Conservation (phyloP, 2,888 invertebrate species). For the Platycheirus albimanus region DNA sequence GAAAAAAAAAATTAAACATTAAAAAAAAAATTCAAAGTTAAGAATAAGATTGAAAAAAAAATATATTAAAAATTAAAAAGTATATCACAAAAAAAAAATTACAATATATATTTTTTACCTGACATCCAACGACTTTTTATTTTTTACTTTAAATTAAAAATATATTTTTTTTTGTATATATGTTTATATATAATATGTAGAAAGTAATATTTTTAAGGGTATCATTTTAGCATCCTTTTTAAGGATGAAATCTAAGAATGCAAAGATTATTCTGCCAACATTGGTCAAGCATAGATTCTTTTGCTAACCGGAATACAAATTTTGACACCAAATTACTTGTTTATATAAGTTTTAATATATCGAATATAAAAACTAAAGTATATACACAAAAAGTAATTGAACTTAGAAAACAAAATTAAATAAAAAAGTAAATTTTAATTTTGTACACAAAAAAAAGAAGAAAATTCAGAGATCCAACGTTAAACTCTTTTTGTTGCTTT, state of each 20-base stretch:
- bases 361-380: slow-evolving; percentile 32
- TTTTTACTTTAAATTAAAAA: slow-evolving; percentile 57
- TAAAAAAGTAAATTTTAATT: slow-evolving; percentile 40
- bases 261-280: slow-evolving; percentile 57
- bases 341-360: slow-evolving; percentile 26
- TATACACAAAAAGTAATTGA: slow-evolving; percentile 73
- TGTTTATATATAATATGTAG: slow-evolving; percentile 5
- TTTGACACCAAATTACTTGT: slow-evolving; percentile 43
- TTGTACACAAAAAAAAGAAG: slow-evolving; percentile 57
- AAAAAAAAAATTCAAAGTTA: slow-evolving; percentile 39
- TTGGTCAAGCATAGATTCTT: slow-evolving; percentile 47
- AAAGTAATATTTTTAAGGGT: slow-evolving; percentile 17
- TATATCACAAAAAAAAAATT: slow-evolving; percentile 35
- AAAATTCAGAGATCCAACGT: slow-evolving; percentile 32
- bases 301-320: slow-evolving; percentile 52
- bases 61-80: slow-evolving; percentile 17
- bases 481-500: slow-evolving; percentile 52
- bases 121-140: slow-evolving; percentile 70
- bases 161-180: slow-evolving; percentile 22
- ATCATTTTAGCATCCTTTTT: slow-evolving; percentile 51
- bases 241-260: slow-evolving; percentile 48
- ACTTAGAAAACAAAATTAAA: slow-evolving; percentile 33
- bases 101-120: slow-evolving; percentile 63
- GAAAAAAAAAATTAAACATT: slow-evolving; percentile 30
- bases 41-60: slow-evolving; percentile 32